These are phyloP conservation scores for Heliconius himera DNA, from an alignment of 1,140 invertebrate genomes.

Conservation along the genomic window DNA sequence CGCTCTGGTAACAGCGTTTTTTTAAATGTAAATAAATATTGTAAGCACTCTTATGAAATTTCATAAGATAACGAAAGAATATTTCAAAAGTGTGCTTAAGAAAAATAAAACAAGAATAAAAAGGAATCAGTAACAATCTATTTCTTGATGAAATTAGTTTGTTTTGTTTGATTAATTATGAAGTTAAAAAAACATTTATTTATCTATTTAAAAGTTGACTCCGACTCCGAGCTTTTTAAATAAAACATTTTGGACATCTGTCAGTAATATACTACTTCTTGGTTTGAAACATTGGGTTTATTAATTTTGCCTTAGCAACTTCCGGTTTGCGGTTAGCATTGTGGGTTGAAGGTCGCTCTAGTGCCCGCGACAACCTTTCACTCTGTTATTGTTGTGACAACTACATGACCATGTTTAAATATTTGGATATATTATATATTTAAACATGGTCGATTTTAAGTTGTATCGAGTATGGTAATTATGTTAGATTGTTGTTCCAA, in stretches of 20 bases:
- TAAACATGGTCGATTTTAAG: neutral
- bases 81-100: no score
- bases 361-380: constrained; percentile 32
- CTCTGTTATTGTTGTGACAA: constrained; percentile 17
- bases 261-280: neutral
- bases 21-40: no score
- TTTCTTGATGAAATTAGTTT: no score
- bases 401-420: neutral
- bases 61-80: no score
- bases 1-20: no score
- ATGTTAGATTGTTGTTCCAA: neutral
- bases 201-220: neutral
- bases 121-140: no score
- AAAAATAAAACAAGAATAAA: no score
- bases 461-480: neutral
- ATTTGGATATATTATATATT: neutral
- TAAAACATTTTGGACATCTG: no score
- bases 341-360: constrained; percentile 32
- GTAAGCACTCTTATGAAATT: no score
- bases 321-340: constrained; percentile 31
- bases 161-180: no score
- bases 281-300: neutral
- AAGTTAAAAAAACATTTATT: no score
- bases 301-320: constrained; percentile 6
- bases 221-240: neutral